Percentiles rank a stretch among this genome's conserved stretches.
Evolutionary conservation across 2,888 invertebrate species (phyloP).

Genomic region (Pecten maximus): DNA sequence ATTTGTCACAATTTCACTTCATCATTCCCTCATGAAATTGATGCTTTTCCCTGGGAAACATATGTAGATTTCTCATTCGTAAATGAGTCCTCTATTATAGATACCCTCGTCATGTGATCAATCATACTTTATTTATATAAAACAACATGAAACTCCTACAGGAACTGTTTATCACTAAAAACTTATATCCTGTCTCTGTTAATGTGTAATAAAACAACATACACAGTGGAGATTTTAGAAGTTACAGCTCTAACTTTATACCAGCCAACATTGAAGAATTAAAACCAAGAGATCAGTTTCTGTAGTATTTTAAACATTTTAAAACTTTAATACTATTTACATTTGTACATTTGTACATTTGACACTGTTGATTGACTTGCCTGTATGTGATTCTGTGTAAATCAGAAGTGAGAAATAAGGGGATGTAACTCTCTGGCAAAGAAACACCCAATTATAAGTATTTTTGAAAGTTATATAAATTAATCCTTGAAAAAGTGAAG

Average conservation of each 20-base stretch:
- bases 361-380: no score
- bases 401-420: no score
- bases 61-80: slow-evolving; percentile 7
- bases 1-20: slow-evolving; percentile 33
- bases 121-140: neutral
- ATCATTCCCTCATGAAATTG: slow-evolving; percentile 27
- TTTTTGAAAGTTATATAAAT: no score
- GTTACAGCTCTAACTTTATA: no score
- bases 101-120: neutral
- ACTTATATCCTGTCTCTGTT: neutral
- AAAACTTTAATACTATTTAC: no score
- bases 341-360: no score
- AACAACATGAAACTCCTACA: neutral
- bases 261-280: no score
- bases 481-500: no score
- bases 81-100: neutral
- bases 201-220: neutral
- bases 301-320: no score
- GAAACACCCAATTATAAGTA: no score
- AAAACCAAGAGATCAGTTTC: neutral
- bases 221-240: neutral
- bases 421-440: no score
- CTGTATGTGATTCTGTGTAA: no score
- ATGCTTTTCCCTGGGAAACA: neutral
- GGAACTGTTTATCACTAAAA: neutral